Percentiles rank a stretch among this genome's conserved stretches.
phyloP scores from a whole-genome alignment of 2,113 vertebrate genomes.

The Ciconia boyciana region DNA sequence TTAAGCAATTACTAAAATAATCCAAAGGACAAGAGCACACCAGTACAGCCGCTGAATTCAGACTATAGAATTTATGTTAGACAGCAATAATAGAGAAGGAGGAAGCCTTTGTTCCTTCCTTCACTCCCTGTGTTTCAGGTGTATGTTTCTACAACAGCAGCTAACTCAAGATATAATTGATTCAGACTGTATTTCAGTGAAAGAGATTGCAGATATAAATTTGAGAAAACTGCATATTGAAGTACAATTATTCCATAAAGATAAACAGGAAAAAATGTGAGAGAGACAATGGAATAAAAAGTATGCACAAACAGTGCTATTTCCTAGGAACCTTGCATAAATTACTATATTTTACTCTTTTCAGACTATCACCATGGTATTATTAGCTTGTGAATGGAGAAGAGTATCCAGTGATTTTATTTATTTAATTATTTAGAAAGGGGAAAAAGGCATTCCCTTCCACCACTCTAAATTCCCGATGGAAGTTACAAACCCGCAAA shows the following conservation, averaged over 20 bases:
- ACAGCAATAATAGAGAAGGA: background rate
- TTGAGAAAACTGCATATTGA: background rate
- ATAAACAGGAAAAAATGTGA: background rate
- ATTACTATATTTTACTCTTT: background rate
- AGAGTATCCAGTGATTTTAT: background rate
- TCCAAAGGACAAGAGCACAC: background rate
- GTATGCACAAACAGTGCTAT: background rate
- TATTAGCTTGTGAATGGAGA: background rate
- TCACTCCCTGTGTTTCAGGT: background rate
- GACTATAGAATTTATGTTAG: background rate
- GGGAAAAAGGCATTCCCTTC: background rate
- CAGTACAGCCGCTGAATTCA: background rate
- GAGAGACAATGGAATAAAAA: background rate
- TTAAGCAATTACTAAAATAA: background rate
- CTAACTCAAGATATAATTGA: background rate
- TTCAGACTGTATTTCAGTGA: background rate
- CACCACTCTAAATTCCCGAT: background rate
- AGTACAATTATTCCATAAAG: background rate
- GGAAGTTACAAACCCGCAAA: background rate
- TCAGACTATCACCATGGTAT: background rate
- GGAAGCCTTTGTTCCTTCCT: background rate
- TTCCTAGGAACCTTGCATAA: background rate
- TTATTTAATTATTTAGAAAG: background rate
- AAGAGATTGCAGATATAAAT: background rate
- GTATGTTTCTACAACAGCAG: background rate